A percentile compares a stretch with the other conserved stretches of the same genome.
These are phyloP conservation scores for Colletes gigas DNA, from an alignment of 1,140 invertebrate genomes.

Conservation along the genomic window DNA sequence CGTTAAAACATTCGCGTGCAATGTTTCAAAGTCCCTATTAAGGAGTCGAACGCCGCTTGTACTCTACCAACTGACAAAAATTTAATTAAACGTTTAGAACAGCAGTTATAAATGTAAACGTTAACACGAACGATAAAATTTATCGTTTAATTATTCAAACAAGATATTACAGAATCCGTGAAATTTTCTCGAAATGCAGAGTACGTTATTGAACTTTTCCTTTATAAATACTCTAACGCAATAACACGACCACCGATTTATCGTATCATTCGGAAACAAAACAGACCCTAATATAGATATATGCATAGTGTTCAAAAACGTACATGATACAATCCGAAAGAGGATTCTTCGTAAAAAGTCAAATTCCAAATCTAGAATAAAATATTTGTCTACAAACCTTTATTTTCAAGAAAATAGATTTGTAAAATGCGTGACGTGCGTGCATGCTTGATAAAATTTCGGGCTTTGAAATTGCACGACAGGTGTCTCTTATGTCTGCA, in stretches of 20 bases:
- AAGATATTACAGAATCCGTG: background rate
- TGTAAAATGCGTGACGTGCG: background rate
- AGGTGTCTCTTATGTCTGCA: too few relatives aligned
- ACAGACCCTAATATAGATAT: too few relatives aligned
- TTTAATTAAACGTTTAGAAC: constrained; percentile 11
- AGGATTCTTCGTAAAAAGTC: too few relatives aligned
- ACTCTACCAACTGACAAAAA: background rate
- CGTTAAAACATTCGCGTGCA: background rate
- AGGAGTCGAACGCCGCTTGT: background rate
- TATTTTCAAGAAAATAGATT: background rate
- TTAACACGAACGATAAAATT: background rate
- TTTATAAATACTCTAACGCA: background rate
- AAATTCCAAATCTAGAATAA: too few relatives aligned
- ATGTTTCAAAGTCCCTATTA: background rate
- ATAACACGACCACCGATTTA: constrained; percentile 20
- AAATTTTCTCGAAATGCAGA: background rate
- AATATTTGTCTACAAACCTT: too few relatives aligned
- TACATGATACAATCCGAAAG: background rate
- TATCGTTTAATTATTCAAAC: background rate
- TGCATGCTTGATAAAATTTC: background rate
- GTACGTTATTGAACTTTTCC: constrained; percentile 36
- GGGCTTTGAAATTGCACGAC: too few relatives aligned
- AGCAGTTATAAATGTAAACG: constrained; percentile 11
- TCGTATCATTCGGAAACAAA: constrained; percentile 22
- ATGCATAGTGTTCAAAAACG: too few relatives aligned